Percentiles rank a stretch among this genome's conserved stretches.
phyloP scores from a whole-genome alignment of 35 echinoderm and acorn worm species.

The Patiria miniata region DNA sequence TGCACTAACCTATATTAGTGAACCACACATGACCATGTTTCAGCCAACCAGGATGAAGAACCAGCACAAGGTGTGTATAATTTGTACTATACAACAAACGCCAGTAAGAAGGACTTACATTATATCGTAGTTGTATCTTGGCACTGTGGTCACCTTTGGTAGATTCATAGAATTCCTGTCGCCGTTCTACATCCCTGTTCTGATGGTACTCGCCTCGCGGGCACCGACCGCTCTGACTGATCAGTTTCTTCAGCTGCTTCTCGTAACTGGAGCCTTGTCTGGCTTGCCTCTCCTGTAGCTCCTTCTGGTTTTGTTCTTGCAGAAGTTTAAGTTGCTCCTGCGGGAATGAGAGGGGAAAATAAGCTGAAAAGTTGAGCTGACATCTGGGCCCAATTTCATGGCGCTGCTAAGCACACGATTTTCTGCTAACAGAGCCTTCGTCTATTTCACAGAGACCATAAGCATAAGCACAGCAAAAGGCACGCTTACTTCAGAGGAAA shows the following conservation, averaged over 20 bases:
- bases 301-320: background rate
- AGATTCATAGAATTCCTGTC: background rate
- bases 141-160: background rate
- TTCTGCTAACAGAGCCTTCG: no score
- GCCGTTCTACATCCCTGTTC: background rate
- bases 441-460: no score
- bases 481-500: no score
- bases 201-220: background rate
- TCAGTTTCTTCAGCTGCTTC: background rate
- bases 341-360: background rate
- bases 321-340: background rate
- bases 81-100: no score
- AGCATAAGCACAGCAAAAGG: no score
- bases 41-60: no score
- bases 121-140: background rate
- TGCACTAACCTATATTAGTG: no score
- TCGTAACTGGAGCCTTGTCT: slow-evolving; percentile 10
- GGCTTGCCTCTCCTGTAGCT: background rate
- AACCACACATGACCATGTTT: no score
- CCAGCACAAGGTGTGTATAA: no score
- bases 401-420: no score
- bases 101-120: no score
- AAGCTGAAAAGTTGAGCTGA: background rate
- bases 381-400: no score
- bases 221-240: background rate